phyloP scores from a whole-genome alignment of 2,113 vertebrate species.

The Microcebus murinus region DNA sequence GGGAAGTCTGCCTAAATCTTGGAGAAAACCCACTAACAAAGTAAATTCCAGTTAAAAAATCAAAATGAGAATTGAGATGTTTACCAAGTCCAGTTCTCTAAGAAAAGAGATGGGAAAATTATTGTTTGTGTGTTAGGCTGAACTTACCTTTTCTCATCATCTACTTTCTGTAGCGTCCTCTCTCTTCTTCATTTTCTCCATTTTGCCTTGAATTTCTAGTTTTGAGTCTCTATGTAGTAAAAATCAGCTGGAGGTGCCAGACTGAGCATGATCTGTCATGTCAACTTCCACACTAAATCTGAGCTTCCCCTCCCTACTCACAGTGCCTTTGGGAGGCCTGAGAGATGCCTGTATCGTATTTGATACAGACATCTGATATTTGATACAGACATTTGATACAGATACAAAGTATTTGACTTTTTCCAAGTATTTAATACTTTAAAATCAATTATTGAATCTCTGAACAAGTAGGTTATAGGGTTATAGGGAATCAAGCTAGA shows the following conservation, averaged over 20 bases:
- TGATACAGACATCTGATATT: too few relatives aligned
- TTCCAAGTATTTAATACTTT: not conserved
- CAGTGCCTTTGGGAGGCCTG: not conserved
- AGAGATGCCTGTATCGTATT: not conserved
- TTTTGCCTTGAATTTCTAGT: not conserved
- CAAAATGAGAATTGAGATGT: not conserved
- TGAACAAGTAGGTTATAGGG: not conserved
- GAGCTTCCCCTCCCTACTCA: not conserved
- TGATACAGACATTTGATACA: too few relatives aligned
- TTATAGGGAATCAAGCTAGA: not conserved
- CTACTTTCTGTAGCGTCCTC: not conserved
- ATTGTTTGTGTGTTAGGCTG: not conserved
- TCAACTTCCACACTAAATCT: not conserved
- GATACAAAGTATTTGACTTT: not conserved
- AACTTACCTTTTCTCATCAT: not conserved
- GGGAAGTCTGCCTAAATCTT: not conserved
- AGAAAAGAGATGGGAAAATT: not conserved
- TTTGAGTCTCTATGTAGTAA: not conserved
- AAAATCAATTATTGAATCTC: not conserved
- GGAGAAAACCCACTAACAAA: not conserved
- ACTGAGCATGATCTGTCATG: not conserved
- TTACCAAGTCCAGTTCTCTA: not conserved
- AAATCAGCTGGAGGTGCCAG: not conserved
- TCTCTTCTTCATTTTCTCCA: not conserved
- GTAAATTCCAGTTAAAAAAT: not conserved